Evolutionary conservation across 37 sponge, comb jelly and placozoan genomes (phyloP).

Genomic region (Bolinopsis microptera): DNA sequence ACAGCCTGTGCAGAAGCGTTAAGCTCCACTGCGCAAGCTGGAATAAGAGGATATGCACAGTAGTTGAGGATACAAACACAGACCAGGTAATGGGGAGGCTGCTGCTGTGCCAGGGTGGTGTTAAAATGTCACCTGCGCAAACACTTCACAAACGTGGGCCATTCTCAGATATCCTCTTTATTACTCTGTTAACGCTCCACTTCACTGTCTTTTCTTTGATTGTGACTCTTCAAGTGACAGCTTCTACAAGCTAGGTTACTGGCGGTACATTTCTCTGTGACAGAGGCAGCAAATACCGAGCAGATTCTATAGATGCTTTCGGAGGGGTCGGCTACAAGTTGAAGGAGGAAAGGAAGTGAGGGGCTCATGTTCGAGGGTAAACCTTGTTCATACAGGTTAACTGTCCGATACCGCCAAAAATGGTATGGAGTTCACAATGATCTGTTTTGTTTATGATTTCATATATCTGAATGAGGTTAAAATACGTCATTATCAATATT

Average conservation of each 20-base stretch:
- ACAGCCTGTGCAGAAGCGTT: constrained; percentile 52
- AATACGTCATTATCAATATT: no score
- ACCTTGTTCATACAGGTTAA: constrained; percentile 49
- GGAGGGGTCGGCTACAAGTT: neutral
- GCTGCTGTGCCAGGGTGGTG: neutral
- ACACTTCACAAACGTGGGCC: constrained; percentile 47
- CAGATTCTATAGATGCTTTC: neutral
- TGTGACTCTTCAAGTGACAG: neutral
- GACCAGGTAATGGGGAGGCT: constrained; percentile 2
- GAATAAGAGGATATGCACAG: neutral
- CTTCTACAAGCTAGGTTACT: neutral
- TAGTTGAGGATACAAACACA: constrained; percentile 16
- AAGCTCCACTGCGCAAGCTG: neutral
- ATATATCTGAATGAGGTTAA: neutral
- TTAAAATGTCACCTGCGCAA: neutral
- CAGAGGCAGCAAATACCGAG: neutral
- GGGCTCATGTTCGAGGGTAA: constrained; percentile 5
- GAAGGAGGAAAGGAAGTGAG: neutral
- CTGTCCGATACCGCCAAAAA: neutral
- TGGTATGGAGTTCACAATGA: neutral
- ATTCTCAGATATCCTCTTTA: neutral
- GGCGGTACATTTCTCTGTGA: neutral
- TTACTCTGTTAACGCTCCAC: neutral
- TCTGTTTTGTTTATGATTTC: neutral
- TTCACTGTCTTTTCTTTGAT: neutral